Evolutionary conservation across 2,888 invertebrate genomes (phyloP).

Genomic region (Brachylomia viminalis): DNA sequence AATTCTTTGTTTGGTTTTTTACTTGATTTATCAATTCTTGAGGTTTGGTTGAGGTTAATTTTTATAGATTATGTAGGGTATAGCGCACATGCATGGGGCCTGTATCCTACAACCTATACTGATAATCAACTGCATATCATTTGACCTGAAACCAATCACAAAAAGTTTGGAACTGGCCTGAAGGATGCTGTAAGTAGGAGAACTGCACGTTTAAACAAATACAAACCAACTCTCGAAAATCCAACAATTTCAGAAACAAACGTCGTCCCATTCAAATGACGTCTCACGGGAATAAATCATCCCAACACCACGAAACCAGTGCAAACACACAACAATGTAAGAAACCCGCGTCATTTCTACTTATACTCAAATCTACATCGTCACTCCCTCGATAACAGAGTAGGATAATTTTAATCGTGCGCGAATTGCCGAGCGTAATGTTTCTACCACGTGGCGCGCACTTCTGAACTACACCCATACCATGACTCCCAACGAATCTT

Average conservation of each 20-base stretch:
- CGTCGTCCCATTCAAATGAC: conserved; percentile 41
- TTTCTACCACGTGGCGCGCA: conserved; percentile 83
- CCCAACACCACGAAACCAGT: conserved; percentile 31
- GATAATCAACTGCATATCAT: too few relatives aligned
- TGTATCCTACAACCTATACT: too few relatives aligned
- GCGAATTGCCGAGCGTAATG: conserved; percentile 87
- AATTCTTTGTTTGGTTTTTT: not conserved
- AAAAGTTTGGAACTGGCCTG: too few relatives aligned
- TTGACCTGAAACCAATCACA: too few relatives aligned
- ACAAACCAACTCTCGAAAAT: conserved; percentile 9
- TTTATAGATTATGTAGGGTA: too few relatives aligned
- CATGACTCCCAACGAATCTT: conserved; percentile 76
- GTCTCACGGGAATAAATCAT: conserved; percentile 47
- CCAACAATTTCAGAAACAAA: conserved; percentile 33
- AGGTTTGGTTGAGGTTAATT: too few relatives aligned
- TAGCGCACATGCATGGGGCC: too few relatives aligned
- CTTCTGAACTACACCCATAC: conserved; percentile 75
- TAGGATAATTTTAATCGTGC: conserved; percentile 90
- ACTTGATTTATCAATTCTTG: too few relatives aligned
- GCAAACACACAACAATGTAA: conserved; percentile 53
- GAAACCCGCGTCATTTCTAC: conserved; percentile 62
- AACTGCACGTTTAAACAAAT: conserved; percentile 12
- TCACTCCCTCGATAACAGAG: conserved; percentile 87
- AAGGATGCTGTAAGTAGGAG: not conserved
- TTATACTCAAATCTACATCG: conserved; percentile 69